phyloP scores from a whole-genome alignment of 2,797 vertebrate genomes.

The Meriones psammophilus region DNA sequence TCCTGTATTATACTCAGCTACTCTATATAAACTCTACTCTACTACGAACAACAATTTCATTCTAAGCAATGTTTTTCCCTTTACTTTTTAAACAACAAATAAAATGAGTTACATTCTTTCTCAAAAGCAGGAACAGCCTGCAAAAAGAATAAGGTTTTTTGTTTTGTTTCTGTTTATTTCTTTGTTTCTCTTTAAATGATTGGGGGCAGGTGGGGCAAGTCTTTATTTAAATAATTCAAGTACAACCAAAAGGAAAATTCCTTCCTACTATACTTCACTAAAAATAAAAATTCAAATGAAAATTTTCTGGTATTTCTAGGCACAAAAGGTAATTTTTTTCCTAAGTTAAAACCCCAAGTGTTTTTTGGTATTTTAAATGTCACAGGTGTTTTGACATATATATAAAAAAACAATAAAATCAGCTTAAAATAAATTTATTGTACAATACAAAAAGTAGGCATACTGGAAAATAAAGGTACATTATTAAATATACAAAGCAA shows the following conservation, averaged over 20 bases:
- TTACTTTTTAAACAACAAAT: constrained; percentile 18
- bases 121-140: constrained; percentile 63
- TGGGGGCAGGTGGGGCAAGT: constrained; percentile 28
- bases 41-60: constrained; percentile 15
- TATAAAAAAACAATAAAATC: constrained; percentile 88
- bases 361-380: constrained; percentile 64
- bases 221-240: constrained; percentile 77
- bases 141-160: neutral
- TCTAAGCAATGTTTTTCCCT: constrained; percentile 36
- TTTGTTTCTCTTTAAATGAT: constrained; percentile 12
- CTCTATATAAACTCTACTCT: constrained; percentile 10
- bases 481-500: constrained; percentile 91
- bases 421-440: constrained; percentile 92
- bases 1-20: neutral
- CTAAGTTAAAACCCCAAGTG: constrained; percentile 65
- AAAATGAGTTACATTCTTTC: constrained; percentile 43
- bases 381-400: constrained; percentile 60
- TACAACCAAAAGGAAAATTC: constrained; percentile 53
- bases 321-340: constrained; percentile 30
- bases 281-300: constrained; percentile 60
- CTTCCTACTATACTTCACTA: neutral
- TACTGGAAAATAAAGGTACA: constrained; percentile 89
- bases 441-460: constrained; percentile 90
- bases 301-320: constrained; percentile 51
- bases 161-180: neutral